Percentiles rank a stretch among this genome's conserved stretches.
Conservation (phyloP, 2,113 vertebrate genomes). For the Hippocampus comes region DNA sequence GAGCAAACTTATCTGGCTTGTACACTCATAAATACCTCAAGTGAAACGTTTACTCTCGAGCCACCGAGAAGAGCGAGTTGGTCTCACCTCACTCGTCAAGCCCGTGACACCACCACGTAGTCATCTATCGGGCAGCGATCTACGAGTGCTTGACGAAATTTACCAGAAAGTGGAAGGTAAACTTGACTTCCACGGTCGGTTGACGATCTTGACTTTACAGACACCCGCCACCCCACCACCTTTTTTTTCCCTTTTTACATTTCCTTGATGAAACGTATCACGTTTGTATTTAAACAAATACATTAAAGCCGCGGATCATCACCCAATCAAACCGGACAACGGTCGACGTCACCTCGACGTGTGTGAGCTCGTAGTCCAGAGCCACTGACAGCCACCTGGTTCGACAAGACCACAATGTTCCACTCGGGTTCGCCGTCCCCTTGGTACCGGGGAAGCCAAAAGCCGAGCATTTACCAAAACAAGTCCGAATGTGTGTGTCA, state of each 20-base stretch:
- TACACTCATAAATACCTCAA: neutral
- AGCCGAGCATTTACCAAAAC: conserved; percentile 25
- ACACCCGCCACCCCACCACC: neutral
- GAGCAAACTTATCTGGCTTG: conserved; percentile 30
- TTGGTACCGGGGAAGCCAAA: conserved; percentile 1
- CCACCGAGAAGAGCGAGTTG: conserved; percentile 16
- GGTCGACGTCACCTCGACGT: conserved; percentile 60
- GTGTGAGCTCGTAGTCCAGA: conserved; percentile 6
- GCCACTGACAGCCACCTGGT: conserved; percentile 23
- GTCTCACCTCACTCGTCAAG: conserved; percentile 47
- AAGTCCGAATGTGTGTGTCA: conserved; percentile 38
- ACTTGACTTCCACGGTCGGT: conserved; percentile 45
- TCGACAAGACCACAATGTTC: neutral
- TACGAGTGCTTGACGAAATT: conserved; percentile 30
- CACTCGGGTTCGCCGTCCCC: conserved; percentile 7
- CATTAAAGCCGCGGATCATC: neutral
- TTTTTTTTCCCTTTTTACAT: neutral
- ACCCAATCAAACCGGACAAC: conserved; percentile 41
- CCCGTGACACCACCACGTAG: conserved; percentile 39
- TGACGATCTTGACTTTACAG: conserved; percentile 5
- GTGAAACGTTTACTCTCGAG: neutral
- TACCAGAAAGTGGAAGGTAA: conserved; percentile 43
- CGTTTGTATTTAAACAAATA: neutral
- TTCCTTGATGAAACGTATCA: neutral
- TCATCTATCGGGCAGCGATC: conserved; percentile 12